Evolutionary conservation across 1,140 invertebrate species (phyloP).

Genomic region (Euglossa dilemma): DNA sequence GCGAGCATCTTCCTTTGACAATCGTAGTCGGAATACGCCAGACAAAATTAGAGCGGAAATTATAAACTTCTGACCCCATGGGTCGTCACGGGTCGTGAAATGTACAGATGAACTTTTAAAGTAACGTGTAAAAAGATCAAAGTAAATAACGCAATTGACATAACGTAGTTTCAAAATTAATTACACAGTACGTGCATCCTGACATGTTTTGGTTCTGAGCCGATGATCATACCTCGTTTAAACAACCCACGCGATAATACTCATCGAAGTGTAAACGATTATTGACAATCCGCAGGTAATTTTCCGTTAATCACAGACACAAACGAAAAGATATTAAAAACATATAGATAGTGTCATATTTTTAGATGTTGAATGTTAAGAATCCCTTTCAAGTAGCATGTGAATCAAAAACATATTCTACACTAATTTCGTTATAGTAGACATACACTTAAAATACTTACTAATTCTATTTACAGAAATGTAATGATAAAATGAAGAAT

Average conservation of each 20-base stretch:
- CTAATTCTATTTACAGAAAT: background rate
- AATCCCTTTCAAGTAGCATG: too few species aligned
- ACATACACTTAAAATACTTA: too few species aligned
- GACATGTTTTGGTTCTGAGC: background rate
- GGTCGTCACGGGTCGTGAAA: background rate
- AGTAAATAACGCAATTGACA: too few species aligned
- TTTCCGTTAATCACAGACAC: background rate
- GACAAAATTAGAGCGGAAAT: conserved; percentile 25
- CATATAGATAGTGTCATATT: background rate
- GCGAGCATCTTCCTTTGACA: background rate
- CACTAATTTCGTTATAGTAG: too few species aligned
- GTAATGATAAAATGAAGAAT: background rate
- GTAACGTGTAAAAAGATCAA: too few species aligned
- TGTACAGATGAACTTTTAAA: background rate
- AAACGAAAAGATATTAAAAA: background rate
- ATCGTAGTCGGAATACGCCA: conserved; percentile 5
- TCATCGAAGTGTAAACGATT: background rate
- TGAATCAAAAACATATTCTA: too few species aligned
- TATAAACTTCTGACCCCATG: conserved; percentile 18
- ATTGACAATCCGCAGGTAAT: conserved; percentile 8
- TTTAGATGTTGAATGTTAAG: background rate
- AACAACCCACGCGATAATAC: background rate
- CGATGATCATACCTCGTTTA: background rate
- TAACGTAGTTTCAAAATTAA: background rate
- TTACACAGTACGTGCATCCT: background rate